Evolutionary conservation across 1,140 invertebrate genomes (phyloP).

Genomic region (Brachionus angularis): DNA sequence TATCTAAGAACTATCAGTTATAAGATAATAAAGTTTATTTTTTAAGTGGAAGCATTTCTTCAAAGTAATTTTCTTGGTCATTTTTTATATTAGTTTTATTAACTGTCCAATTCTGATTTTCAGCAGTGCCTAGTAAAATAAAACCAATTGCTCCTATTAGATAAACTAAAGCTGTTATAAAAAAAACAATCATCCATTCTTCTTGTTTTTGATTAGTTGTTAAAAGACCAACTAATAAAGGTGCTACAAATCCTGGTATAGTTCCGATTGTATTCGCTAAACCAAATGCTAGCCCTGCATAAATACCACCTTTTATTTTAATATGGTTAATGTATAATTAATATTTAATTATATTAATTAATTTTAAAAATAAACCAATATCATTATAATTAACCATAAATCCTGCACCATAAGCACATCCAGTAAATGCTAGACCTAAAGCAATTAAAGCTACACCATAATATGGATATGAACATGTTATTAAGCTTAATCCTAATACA

Average conservation of each 20-base stretch:
- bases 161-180: constrained; percentile 53
- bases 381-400: not conserved
- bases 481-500: not conserved
- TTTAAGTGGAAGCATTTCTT: no score
- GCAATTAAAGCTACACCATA: not conserved
- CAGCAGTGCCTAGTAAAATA: constrained; percentile 51
- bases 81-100: no score
- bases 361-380: no score
- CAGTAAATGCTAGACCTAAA: not conserved
- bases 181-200: constrained; percentile 57
- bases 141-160: constrained; percentile 52
- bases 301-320: no score
- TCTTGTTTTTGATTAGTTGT: constrained; percentile 44
- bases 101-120: constrained; percentile 50
- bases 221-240: not conserved
- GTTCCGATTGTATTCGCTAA: not conserved
- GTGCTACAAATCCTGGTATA: not conserved
- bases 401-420: not conserved
- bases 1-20: no score
- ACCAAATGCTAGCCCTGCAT: not conserved
- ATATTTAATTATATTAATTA: no score
- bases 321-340: no score
- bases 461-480: not conserved
- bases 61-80: no score
- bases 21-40: no score